Conservation (phyloP, 2,113 vertebrate genomes). For the Peromyscus maniculatus region DNA sequence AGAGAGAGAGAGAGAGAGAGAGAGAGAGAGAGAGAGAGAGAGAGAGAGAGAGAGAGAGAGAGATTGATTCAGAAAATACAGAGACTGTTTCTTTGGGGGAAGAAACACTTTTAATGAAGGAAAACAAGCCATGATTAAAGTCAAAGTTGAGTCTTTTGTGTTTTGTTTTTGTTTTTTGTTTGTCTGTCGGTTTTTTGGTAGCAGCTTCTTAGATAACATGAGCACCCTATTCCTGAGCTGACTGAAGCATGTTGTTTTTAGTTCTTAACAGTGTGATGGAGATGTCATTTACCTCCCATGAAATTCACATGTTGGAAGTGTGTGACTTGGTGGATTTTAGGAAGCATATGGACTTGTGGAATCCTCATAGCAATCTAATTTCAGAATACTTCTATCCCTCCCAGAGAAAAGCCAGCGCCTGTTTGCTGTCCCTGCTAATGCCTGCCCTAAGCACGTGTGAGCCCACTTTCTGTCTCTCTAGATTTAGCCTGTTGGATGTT, state of each 20-base stretch:
- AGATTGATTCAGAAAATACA: background rate
- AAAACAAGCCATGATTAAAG: background rate
- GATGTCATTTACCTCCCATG: background rate
- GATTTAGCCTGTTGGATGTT: background rate
- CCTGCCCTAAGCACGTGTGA: fast-evolving
- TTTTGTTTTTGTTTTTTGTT: background rate
- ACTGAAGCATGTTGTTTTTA: background rate
- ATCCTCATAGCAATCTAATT: background rate
- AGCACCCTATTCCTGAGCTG: background rate
- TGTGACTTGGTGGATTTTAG: background rate
- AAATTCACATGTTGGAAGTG: background rate
- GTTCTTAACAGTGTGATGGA: background rate
- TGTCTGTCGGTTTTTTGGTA: background rate
- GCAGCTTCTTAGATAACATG: background rate
- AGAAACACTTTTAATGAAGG: background rate
- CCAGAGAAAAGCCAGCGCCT: background rate
- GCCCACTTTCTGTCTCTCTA: background rate
- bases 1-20: background rate
- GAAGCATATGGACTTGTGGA: background rate
- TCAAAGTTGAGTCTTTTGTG: background rate
- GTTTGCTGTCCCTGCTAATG: background rate
- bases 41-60: background rate
- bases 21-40: background rate
- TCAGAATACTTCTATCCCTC: background rate
- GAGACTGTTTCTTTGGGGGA: background rate